Evolutionary conservation across 2,888 invertebrate genomes (phyloP).

Genomic region (Limnephilus marmoratus): DNA sequence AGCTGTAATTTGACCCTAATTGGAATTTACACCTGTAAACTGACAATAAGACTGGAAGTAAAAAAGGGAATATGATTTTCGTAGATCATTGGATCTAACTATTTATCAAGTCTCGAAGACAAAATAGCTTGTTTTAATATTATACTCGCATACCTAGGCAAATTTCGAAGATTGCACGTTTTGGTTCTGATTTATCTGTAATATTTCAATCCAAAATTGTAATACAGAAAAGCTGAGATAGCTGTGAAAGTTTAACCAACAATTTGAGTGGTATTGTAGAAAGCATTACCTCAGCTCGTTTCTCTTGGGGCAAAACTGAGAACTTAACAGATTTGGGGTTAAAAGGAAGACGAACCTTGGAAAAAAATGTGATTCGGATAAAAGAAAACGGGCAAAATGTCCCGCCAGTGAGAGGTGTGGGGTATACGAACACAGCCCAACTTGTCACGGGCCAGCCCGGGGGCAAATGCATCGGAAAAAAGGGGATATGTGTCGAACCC

Average conservation of each 20-base stretch:
- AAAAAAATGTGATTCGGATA: slow-evolving; percentile 3
- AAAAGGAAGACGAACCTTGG: background rate
- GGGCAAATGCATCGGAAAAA: slow-evolving; percentile 40
- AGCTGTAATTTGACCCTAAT: slow-evolving; percentile 38
- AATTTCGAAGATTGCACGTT: no score
- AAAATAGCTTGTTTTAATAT: no score
- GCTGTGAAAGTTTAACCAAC: background rate
- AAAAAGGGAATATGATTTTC: background rate
- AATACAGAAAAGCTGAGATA: background rate
- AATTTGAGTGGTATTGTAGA: slow-evolving; percentile 2
- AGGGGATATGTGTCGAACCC: slow-evolving; percentile 9
- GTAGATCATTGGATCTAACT: background rate
- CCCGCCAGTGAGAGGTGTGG: background rate
- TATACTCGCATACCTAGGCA: no score
- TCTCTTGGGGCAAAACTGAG: background rate
- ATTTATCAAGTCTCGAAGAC: background rate
- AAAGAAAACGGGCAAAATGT: slow-evolving; percentile 2
- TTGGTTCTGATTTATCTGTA: no score
- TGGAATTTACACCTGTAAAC: slow-evolving; percentile 37
- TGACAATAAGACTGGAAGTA: slow-evolving; percentile 6
- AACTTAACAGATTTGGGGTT: background rate
- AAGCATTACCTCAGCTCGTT: slow-evolving; percentile 5
- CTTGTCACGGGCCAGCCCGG: slow-evolving; percentile 4
- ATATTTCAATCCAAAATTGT: background rate
- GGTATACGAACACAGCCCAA: slow-evolving; percentile 12